Conservation (phyloP, 2,797 vertebrate genomes). For the Trichosurus vulpecula region DNA sequence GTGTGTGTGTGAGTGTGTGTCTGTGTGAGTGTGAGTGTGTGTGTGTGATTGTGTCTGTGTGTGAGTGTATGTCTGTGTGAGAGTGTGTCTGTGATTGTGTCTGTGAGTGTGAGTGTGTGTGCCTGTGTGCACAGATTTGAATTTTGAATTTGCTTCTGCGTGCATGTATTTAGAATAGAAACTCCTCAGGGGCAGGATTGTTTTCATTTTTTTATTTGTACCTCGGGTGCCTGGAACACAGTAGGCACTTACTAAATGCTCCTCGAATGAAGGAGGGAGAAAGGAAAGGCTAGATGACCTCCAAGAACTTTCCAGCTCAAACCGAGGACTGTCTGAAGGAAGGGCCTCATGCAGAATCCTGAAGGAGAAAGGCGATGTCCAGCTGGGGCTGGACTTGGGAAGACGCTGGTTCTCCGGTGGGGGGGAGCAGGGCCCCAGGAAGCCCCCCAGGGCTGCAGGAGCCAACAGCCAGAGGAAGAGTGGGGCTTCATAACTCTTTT, state of each 20-base stretch:
- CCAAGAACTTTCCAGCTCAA: neutral
- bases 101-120: neutral
- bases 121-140: neutral
- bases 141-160: neutral
- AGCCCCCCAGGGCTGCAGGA: neutral
- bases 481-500: constrained; percentile 91
- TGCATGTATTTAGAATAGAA: neutral
- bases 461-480: constrained; percentile 20
- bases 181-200: neutral
- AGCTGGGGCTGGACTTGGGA: neutral
- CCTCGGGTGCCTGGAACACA: neutral
- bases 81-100: too few relatives aligned
- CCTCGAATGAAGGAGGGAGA: neutral
- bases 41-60: too few relatives aligned
- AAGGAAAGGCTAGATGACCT: neutral
- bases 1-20: too few relatives aligned
- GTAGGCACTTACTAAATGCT: neutral
- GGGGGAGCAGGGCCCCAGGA: too few relatives aligned
- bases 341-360: neutral
- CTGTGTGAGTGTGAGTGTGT: too few relatives aligned
- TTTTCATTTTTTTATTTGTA: neutral
- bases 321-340: neutral
- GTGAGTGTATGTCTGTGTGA: neutral
- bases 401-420: too few relatives aligned
- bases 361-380: neutral